Base-by-base conservation (phyloP, 30 jellyfish, hydroid and myxozoan species). In the Chrysaora quinquecirrha region DNA sequence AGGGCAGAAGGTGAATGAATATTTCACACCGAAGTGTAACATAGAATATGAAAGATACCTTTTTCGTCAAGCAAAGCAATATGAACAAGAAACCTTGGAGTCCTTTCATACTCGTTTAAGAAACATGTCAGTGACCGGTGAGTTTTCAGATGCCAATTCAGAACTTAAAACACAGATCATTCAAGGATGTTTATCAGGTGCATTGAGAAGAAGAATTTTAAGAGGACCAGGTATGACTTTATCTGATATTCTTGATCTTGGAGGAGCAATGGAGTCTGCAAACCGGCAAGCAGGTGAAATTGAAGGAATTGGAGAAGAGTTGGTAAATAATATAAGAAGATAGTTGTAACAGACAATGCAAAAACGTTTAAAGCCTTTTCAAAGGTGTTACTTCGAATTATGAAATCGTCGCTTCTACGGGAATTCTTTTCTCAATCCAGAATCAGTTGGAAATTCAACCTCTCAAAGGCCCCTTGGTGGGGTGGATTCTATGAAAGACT, bases 81-180 rank as follows among this genome's bases (percentile, higher is more conserved):
- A 60, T 21, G 10, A 9, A 6, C 21, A 9, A n/a, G 82, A 69
- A 69, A 69, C 73, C 27, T 43, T 69, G 12, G 66, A 69, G 30
- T 18, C 64, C 30, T 69, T n/a, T 33, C 82, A 69, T 69, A 69
- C 73, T 27, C 61, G 82, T 24, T 33, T 69, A 33, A 33, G 34
- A 27, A 12, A 69, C 14, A 25, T 23, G 18, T 28, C 61, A 28
- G 18, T 66, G 64, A 20, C 58, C 9, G 9, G 11, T 65, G 14
- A 69, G 82, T 69, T 69, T 69, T 29, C 29, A 19, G 82, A 19
- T 16, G 32, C 29, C 7, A 69, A 27, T 69, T 33, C 82, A 22
- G 82, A 69, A 69, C 30, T 69, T 9, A 69, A 27, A 46, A n/a
- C 82, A n/a, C 82, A 69, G 27, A 25, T 69, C 19, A 30, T 69